Percentiles rank a stretch among this genome's conserved stretches.
phyloP scores from a whole-genome alignment of 2,797 vertebrate species.

The Diceros bicornis region DNA sequence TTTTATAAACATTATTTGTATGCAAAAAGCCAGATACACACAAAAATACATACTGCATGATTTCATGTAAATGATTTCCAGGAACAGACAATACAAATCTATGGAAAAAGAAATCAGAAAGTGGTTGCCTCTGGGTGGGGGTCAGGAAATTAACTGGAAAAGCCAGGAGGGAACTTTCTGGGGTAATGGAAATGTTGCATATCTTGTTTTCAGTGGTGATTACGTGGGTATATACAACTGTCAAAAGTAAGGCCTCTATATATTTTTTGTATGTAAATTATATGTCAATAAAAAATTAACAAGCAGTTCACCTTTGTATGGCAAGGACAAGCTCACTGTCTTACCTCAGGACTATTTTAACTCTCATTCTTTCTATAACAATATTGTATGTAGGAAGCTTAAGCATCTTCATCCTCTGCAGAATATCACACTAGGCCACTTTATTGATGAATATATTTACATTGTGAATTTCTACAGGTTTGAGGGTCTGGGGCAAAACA shows the following conservation, averaged over 20 bases:
- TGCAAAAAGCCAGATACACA: neutral
- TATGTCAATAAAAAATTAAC: conserved; percentile 23
- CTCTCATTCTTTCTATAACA: conserved; percentile 34
- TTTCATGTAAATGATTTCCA: conserved; percentile 38
- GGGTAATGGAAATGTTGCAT: neutral
- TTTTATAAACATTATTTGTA: conserved; percentile 40
- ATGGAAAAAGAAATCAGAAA: conserved; percentile 51
- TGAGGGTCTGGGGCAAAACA: neutral
- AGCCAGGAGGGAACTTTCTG: neutral
- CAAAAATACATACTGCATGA: neutral
- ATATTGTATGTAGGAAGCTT: neutral
- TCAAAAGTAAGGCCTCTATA: conserved; percentile 13
- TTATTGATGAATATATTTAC: conserved; percentile 18
- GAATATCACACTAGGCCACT: neutral
- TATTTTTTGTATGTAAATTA: neutral
- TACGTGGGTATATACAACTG: neutral
- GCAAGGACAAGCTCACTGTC: neutral
- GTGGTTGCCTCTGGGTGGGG: neutral
- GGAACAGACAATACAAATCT: neutral
- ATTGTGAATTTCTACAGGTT: conserved; percentile 13
- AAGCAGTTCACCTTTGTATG: conserved; percentile 6
- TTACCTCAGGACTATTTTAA: conserved; percentile 24
- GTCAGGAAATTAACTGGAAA: neutral
- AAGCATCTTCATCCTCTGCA: neutral
- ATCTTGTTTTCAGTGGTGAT: conserved; percentile 42